A percentile compares a stretch with the other conserved stretches of the same genome.
These are phyloP conservation scores for Chaenocephalus aceratus DNA, from an alignment of 2,113 vertebrate genomes.

Conservation along the genomic window DNA sequence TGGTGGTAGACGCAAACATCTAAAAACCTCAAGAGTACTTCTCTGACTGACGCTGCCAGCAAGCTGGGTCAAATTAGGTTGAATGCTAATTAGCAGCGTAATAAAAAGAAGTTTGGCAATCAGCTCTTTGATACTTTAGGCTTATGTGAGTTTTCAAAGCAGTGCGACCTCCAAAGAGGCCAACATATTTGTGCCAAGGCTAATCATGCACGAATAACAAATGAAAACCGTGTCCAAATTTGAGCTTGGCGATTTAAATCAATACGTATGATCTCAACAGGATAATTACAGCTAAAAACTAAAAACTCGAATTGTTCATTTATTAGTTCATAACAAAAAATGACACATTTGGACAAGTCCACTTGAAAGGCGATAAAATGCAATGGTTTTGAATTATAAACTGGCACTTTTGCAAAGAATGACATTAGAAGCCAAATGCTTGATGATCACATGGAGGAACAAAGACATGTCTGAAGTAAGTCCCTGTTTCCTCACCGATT, in stretches of 20 bases:
- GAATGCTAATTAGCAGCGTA: slow-evolving; percentile 24
- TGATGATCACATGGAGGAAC: slow-evolving; percentile 5
- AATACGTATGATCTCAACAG: neutral
- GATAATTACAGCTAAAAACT: neutral
- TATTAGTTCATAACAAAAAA: neutral
- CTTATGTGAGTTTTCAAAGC: slow-evolving; percentile 20
- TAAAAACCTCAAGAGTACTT: slow-evolving; percentile 2
- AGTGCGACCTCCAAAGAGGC: neutral
- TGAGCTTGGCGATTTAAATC: neutral
- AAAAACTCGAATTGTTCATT: neutral
- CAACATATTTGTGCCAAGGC: slow-evolving; percentile 14
- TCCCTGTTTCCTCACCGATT: slow-evolving; percentile 26
- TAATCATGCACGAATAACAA: slow-evolving; percentile 1
- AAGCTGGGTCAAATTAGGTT: slow-evolving; percentile 28
- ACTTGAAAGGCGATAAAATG: neutral
- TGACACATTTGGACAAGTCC: neutral
- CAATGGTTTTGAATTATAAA: slow-evolving; percentile 9
- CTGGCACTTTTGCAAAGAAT: neutral
- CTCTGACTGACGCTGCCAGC: slow-evolving; percentile 10
- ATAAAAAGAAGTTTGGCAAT: slow-evolving; percentile 28
- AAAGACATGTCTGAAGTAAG: slow-evolving; percentile 9
- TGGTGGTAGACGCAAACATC: slow-evolving; percentile 7
- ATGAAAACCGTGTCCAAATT: neutral
- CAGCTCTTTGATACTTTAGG: slow-evolving; percentile 16
- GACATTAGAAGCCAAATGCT: slow-evolving; percentile 1